A percentile compares a stretch with the other conserved stretches of the same genome.
Conservation (phyloP, 2,888 invertebrate genomes). For the Ptychoptera albimana region DNA sequence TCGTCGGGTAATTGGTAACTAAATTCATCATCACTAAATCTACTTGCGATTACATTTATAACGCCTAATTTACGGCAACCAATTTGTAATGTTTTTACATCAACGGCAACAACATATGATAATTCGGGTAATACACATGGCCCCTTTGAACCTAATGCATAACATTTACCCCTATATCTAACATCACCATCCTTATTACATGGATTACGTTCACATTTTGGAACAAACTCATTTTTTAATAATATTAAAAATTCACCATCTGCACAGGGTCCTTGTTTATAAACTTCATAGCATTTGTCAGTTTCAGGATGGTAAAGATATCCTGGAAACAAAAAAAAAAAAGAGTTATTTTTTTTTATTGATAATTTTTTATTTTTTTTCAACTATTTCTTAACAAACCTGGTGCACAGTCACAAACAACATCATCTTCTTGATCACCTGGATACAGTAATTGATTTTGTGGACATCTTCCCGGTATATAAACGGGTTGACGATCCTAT, state of each 20-base stretch:
- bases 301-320: constrained; percentile 42
- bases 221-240: constrained; percentile 33
- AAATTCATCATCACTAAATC: constrained; percentile 20
- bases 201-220: constrained; percentile 44
- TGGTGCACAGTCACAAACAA: constrained; percentile 39
- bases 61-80: constrained; percentile 34
- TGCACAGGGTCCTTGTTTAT: constrained; percentile 46
- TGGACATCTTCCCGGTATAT: constrained; percentile 40
- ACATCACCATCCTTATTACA: constrained; percentile 38
- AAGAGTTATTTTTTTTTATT: not conserved
- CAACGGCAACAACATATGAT: constrained; percentile 38
- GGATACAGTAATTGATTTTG: constrained; percentile 49
- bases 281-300: constrained; percentile 45
- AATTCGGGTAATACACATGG: constrained; percentile 24
- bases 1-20: constrained; percentile 5
- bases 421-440: constrained; percentile 44
- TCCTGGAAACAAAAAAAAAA: constrained; percentile 25
- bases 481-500: constrained; percentile 39
- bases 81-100: constrained; percentile 39
- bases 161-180: constrained; percentile 21
- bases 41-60: constrained; percentile 18
- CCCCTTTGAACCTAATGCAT: constrained; percentile 17
- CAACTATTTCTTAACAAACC: constrained; percentile 13
- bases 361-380: not conserved
- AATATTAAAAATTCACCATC: constrained; percentile 38